Conservation (phyloP, 2,888 invertebrate genomes). For the Charanyca ferruginea region DNA sequence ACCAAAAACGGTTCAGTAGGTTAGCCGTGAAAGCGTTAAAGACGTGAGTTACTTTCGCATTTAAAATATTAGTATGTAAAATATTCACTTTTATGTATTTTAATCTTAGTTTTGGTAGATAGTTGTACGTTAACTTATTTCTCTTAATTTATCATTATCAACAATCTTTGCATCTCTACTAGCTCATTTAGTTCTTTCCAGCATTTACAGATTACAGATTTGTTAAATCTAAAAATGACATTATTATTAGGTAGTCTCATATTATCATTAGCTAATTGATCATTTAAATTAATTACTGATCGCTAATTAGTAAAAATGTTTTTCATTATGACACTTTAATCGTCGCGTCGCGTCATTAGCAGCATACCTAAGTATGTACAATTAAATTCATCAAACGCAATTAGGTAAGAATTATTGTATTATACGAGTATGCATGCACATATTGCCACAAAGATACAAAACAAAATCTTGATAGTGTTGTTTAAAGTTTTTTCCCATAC, state of each 20-base stretch:
- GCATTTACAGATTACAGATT: neutral
- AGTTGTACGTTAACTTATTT: neutral
- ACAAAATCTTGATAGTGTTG: neutral
- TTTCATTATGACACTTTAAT: neutral
- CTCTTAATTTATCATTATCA: neutral
- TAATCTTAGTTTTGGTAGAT: neutral
- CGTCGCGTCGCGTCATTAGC: neutral
- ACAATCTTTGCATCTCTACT: neutral
- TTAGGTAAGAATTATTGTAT: neutral
- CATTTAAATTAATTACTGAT: neutral
- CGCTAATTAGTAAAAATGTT: conserved; percentile 2
- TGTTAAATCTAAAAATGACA: no score
- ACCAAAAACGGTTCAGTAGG: neutral
- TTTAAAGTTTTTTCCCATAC: neutral
- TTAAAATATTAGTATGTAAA: neutral
- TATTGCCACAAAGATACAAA: neutral
- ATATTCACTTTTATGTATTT: neutral
- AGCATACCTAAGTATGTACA: neutral
- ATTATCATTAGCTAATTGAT: neutral
- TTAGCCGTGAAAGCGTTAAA: neutral
- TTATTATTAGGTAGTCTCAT: neutral
- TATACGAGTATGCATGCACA: neutral
- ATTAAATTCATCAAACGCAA: neutral
- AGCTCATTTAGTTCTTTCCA: neutral
- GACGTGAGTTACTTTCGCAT: neutral